Percentiles rank a stretch among this genome's conserved stretches.
Conservation (phyloP, 2,888 invertebrate species). For the Helobdella robusta region DNA sequence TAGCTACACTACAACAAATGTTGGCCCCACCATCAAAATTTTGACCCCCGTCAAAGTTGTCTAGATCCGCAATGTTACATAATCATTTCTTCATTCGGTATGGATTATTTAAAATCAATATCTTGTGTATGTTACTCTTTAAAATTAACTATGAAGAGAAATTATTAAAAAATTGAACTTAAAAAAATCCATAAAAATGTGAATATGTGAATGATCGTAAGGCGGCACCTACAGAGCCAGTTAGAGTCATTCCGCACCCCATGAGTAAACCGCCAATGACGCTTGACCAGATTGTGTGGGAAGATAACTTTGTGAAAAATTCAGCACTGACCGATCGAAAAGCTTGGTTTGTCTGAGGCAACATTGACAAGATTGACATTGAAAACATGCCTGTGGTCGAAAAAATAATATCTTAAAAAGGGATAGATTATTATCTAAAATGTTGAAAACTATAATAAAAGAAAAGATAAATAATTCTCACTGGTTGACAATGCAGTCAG, state of each 20-base stretch:
- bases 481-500: conserved; percentile 34
- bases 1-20: too few species aligned
- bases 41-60: too few species aligned
- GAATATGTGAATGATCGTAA: too few species aligned
- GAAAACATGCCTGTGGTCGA: conserved; percentile 33
- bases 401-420: neutral
- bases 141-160: too few species aligned
- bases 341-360: conserved; percentile 25
- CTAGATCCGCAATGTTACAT: too few species aligned
- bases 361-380: conserved; percentile 33
- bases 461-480: too few species aligned
- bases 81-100: too few species aligned
- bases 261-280: conserved; percentile 32
- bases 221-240: conserved; percentile 35
- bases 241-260: conserved; percentile 33
- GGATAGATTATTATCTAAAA: neutral
- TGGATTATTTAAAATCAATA: too few species aligned
- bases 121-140: too few species aligned
- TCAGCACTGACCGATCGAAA: conserved; percentile 29
- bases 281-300: conserved; percentile 30
- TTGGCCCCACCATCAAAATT: too few species aligned
- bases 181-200: too few species aligned
- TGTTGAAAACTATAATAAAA: neutral
- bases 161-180: too few species aligned
- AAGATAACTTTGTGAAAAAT: conserved; percentile 31